Conservation (phyloP, 2,888 invertebrate species). For the Tetragonula carbonaria region DNA sequence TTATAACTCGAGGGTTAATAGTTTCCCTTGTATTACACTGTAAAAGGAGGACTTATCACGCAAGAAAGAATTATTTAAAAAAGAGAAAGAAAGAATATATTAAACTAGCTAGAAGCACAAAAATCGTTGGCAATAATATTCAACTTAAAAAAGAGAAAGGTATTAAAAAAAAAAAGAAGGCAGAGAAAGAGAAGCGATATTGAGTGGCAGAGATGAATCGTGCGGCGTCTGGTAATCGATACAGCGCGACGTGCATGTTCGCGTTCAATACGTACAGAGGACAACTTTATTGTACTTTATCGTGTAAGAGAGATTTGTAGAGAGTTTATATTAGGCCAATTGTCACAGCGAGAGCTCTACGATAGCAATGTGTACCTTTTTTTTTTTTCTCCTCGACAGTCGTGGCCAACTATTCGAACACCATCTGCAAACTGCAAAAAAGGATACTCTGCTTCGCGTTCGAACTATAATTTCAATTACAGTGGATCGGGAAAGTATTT, state of each 20-base stretch:
- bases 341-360: constrained; percentile 63
- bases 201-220: constrained; percentile 22
- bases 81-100: background rate
- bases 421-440: background rate
- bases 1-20: background rate
- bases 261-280: constrained; percentile 47
- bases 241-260: constrained; percentile 35
- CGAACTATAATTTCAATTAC: background rate
- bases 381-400: constrained; percentile 28
- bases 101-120: constrained; percentile 5
- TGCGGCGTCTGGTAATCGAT: constrained; percentile 45
- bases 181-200: background rate
- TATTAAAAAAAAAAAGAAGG: background rate
- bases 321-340: constrained; percentile 71
- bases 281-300: constrained; percentile 67
- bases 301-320: constrained; percentile 70
- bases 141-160: constrained; percentile 1
- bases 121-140: constrained; percentile 68
- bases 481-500: too few species aligned
- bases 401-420: constrained; percentile 23
- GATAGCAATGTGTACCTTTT: constrained; percentile 44
- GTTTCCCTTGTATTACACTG: background rate
- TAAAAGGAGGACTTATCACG: background rate
- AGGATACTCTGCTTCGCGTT: background rate
- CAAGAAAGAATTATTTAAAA: background rate